Conservation (phyloP, 2,113 vertebrate species). For the Lasiurus cinereus region DNA sequence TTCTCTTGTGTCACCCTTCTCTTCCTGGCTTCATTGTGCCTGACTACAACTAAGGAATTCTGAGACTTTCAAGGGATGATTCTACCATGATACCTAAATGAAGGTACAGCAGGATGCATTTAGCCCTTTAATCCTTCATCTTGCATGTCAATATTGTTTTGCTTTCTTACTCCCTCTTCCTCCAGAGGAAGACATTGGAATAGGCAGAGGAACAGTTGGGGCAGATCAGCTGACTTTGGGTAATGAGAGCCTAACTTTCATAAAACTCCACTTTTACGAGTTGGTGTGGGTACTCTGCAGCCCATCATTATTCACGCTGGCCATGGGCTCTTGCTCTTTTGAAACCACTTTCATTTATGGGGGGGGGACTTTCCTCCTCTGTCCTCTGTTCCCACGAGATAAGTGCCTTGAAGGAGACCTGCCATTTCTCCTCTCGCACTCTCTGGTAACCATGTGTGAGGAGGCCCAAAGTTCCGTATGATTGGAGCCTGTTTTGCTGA, state of each 20-base stretch:
- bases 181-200: too few relatives aligned
- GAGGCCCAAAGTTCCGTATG: background rate
- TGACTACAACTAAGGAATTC: background rate
- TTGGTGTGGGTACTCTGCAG: background rate
- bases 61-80: background rate
- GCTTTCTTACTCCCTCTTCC: background rate
- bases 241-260: accelerated
- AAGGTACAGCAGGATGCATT: accelerated
- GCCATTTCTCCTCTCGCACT: background rate
- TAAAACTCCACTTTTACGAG: background rate
- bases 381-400: slow-evolving; percentile 55
- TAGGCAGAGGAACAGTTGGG: too few relatives aligned
- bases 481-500: slow-evolving; percentile 52
- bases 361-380: background rate
- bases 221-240: background rate
- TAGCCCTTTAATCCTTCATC: background rate
- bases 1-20: background rate
- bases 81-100: background rate
- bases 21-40: background rate
- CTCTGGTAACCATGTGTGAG: slow-evolving; percentile 46
- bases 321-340: background rate
- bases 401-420: slow-evolving; percentile 7
- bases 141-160: background rate
- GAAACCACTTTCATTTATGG: background rate
- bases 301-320: background rate